Percentiles rank a stretch among this genome's conserved stretches.
Conservation (phyloP, 2,113 vertebrate genomes). For the Xenopus laevis region DNA sequence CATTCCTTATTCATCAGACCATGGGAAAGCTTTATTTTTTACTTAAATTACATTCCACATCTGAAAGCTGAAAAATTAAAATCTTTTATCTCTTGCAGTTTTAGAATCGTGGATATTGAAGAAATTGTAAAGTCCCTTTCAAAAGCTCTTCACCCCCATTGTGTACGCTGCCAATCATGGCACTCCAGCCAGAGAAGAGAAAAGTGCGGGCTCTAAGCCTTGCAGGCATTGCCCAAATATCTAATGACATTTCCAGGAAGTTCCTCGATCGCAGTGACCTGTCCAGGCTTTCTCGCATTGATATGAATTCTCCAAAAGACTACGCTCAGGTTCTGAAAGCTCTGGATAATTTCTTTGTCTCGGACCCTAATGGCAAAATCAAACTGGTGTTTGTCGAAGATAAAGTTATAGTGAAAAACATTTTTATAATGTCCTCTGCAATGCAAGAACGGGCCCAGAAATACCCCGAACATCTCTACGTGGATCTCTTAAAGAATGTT, state of each 20-base stretch:
- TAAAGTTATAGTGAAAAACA: slow-evolving; percentile 55
- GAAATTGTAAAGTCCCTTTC: too few relatives aligned
- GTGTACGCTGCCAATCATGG: slow-evolving; percentile 20
- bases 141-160: too few relatives aligned
- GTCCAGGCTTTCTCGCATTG: slow-evolving; percentile 24
- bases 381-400: slow-evolving; percentile 62
- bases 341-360: slow-evolving; percentile 25
- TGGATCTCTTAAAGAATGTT: slow-evolving; percentile 52
- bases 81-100: too few relatives aligned
- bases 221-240: slow-evolving; percentile 36
- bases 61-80: too few relatives aligned
- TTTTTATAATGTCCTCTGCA: slow-evolving; percentile 57
- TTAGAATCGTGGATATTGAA: too few relatives aligned
- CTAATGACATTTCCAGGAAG: slow-evolving; percentile 37
- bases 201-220: slow-evolving; percentile 28
- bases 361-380: slow-evolving; percentile 43
- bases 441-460: slow-evolving; percentile 53
- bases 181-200: slow-evolving; percentile 10
- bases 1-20: too few relatives aligned
- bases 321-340: slow-evolving; percentile 23
- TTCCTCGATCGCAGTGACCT: slow-evolving; percentile 39
- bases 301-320: slow-evolving; percentile 30
- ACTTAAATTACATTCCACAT: too few relatives aligned
- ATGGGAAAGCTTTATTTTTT: too few relatives aligned
- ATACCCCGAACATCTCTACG: slow-evolving; percentile 53